Percentiles rank a stretch among this genome's conserved stretches.
Conservation (phyloP, 2,113 vertebrate species). For the Salvator merianae region DNA sequence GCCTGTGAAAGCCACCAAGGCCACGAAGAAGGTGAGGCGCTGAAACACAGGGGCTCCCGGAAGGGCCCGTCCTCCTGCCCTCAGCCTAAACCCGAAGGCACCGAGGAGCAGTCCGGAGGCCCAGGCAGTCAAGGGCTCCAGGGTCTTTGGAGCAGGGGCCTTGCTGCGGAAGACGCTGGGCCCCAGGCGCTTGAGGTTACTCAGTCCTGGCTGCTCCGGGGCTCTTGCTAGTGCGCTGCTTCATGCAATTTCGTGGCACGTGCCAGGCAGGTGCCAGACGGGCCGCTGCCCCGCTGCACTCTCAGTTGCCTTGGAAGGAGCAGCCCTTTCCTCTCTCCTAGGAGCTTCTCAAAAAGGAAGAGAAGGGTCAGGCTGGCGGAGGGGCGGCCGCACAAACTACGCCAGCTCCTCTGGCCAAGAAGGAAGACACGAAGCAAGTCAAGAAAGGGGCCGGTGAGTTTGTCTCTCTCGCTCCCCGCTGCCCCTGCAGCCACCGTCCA, state of each 20-base stretch:
- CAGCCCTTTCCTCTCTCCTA: background rate
- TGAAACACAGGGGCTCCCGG: no score
- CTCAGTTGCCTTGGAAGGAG: background rate
- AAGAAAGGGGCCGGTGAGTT: conserved; percentile 25
- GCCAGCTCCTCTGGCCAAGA: conserved; percentile 45
- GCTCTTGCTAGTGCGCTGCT: no score
- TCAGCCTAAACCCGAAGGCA: no score
- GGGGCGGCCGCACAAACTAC: conserved; percentile 8
- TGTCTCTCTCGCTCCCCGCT: fast-evolving
- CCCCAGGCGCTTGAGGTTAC: no score
- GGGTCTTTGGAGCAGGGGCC: no score
- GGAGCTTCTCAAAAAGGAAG: conserved; percentile 66
- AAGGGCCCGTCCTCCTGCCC: background rate
- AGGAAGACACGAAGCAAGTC: conserved; percentile 59
- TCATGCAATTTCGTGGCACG: no score
- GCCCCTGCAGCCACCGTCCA: background rate
- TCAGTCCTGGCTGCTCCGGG: no score
- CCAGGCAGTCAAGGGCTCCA: no score
- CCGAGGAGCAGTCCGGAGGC: no score
- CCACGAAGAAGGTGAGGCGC: conserved; percentile 77
- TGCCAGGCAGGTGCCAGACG: no score
- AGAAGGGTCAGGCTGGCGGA: conserved; percentile 36
- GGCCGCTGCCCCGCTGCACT: background rate
- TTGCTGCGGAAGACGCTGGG: no score
- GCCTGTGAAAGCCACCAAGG: conserved; percentile 32